Evolutionary conservation across 2,797 vertebrate species (phyloP).

Genomic region (Phataginus tricuspis): DNA sequence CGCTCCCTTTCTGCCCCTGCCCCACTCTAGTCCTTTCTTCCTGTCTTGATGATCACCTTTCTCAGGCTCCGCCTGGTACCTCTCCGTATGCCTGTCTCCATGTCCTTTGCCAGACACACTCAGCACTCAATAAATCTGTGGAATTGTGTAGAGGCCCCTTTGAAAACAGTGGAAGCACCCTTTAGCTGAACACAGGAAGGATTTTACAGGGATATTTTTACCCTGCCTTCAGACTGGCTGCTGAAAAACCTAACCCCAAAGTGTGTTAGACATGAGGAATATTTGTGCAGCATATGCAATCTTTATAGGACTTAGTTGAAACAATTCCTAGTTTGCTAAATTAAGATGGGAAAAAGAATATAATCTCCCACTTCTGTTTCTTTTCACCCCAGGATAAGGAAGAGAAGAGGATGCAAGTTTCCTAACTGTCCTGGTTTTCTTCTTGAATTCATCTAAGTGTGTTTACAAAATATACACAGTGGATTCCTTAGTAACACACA

Average conservation of each 20-base stretch:
- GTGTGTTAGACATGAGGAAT: neutral
- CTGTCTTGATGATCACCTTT: neutral
- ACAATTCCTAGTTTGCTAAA: constrained; percentile 79
- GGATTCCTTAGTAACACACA: constrained; percentile 70
- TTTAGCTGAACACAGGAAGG: constrained; percentile 15
- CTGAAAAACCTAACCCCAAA: neutral
- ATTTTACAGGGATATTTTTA: neutral
- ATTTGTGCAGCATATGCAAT: neutral
- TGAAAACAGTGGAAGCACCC: neutral
- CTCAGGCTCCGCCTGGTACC: neutral
- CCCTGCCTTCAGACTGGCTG: neutral
- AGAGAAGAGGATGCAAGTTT: constrained; percentile 81
- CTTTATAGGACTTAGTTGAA: constrained; percentile 70
- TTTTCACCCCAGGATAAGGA: constrained; percentile 85
- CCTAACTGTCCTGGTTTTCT: constrained; percentile 76
- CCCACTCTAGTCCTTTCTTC: neutral
- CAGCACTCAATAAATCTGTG: constrained; percentile 11
- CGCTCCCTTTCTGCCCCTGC: fast-evolving
- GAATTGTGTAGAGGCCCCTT: neutral
- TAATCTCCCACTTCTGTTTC: constrained; percentile 84
- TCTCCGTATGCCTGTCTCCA: neutral
- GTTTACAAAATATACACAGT: constrained; percentile 73
- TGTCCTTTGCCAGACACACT: neutral
- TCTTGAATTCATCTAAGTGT: constrained; percentile 67
- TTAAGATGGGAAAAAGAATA: constrained; percentile 76